phyloP scores from a whole-genome alignment of 2,888 invertebrate genomes.

The Dasypogon diadema region DNA sequence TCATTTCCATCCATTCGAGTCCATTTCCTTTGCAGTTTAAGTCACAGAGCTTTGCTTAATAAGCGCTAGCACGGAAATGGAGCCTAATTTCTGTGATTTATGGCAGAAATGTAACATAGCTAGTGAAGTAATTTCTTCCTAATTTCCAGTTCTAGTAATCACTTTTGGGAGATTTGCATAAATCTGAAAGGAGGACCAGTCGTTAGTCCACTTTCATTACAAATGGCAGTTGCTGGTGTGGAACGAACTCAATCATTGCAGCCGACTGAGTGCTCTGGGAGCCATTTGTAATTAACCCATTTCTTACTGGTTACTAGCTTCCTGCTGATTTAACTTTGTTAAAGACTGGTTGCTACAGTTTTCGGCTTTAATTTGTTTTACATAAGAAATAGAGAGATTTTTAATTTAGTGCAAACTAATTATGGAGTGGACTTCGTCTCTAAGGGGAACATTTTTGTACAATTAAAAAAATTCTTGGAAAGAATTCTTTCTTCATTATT shows the following conservation, averaged over 20 bases:
- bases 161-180: constrained; percentile 26
- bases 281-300: constrained; percentile 43
- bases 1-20: background rate
- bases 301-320: constrained; percentile 33
- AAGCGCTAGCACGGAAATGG: constrained; percentile 14
- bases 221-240: constrained; percentile 7
- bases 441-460: too few species aligned
- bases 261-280: constrained; percentile 10
- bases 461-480: too few species aligned
- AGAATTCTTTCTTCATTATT: too few species aligned
- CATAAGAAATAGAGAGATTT: constrained; percentile 4
- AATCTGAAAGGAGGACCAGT: constrained; percentile 22
- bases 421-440: too few species aligned
- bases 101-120: background rate
- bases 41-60: constrained; percentile 24
- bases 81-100: constrained; percentile 34
- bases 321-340: constrained; percentile 29
- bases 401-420: constrained; percentile 4
- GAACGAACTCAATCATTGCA: constrained; percentile 30
- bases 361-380: constrained; percentile 32
- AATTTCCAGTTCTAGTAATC: constrained; percentile 21
- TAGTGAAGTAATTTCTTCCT: constrained; percentile 31
- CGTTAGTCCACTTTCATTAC: constrained; percentile 37
- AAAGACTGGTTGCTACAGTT: constrained; percentile 28
- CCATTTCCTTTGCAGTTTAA: constrained; percentile 12